phyloP scores from a whole-genome alignment of 2,113 vertebrate genomes.

The Amphiprion percula region DNA sequence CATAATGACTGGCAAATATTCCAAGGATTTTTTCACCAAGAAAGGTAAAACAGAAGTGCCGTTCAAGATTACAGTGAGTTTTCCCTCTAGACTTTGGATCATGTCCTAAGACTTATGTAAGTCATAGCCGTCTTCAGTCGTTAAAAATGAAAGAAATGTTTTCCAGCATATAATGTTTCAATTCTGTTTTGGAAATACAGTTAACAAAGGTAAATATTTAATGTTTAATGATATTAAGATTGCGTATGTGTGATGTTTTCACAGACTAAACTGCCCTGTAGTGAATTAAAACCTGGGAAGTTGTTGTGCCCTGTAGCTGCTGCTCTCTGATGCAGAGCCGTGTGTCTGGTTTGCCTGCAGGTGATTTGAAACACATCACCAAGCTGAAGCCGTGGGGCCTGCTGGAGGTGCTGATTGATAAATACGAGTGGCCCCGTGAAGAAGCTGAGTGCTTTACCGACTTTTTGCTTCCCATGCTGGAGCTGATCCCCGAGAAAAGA shows the following conservation, averaged over 20 bases:
- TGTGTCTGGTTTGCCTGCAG: slow-evolving; percentile 74
- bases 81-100: slow-evolving; percentile 1
- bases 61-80: not conserved
- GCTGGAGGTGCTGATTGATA: slow-evolving; percentile 95
- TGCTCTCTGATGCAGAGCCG: not conserved
- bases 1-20: slow-evolving; percentile 95
- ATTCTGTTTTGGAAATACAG: not conserved
- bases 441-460: slow-evolving; percentile 94
- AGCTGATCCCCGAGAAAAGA: slow-evolving; percentile 95
- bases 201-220: not conserved
- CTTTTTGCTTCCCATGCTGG: slow-evolving; percentile 97
- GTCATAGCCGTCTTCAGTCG: not conserved
- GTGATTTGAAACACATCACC: slow-evolving; percentile 98
- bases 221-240: not conserved
- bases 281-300: not conserved
- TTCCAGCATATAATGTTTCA: not conserved
- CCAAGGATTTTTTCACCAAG: slow-evolving; percentile 99
- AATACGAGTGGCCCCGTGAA: slow-evolving; percentile 95
- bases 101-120: not conserved
- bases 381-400: slow-evolving; percentile 99
- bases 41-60: slow-evolving; percentile 87
- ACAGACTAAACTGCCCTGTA: not conserved
- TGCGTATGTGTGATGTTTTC: not conserved
- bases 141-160: not conserved
- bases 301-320: not conserved